Evolutionary conservation across 2,888 invertebrate genomes (phyloP), one percentile per base, ranked within the genome.

Genomic region (Pandemis corylana): DNA sequence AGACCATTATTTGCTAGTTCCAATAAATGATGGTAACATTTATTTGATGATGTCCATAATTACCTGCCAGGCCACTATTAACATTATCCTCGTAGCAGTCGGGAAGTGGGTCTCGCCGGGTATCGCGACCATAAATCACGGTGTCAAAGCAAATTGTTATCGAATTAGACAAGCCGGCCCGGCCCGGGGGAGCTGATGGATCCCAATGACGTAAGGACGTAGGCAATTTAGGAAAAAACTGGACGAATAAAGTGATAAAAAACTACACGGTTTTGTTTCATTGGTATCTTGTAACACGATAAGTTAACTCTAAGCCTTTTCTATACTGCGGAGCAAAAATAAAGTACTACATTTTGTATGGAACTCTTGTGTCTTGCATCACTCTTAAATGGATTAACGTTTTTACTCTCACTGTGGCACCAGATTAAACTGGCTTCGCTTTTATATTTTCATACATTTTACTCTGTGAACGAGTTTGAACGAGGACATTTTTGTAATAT

Each of bases 61-160:
- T 69, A 65, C 69, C 65, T 69, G 73, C 64, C 59, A 15, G 51
- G 28, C 56, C 44, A 72, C 63, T 69, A 69, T 73, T 73, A 69
- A 61, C 74, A 64, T 61, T 73, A 72, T 71, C 64, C 64, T 56
- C 69, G 56, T 68, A 72, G 44, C 53, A 61, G 53, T 28, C 44
- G 51, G 61, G 66, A 75, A 75, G 68, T 56, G 77, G 80, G 79
- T 83, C 72, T 76, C 77, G 81, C 62, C 73, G 67, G 82, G 84
- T 86, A 88, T 87, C 86, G 84, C 79, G 76, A 77, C 79, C 83
- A 90, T 91, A 90, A 91, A 91, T 91, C 91, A 90, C 83, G 77
- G 79, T 78, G 80, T 79, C 83, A 83, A 82, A 86, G 87, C 89
- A 90, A 91, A 92, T 91, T 90, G 91, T 89, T 89, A 90, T 90